These are phyloP conservation scores for Drosophila niveifrons DNA, from an alignment of 2,888 invertebrate genomes.

Conservation along the genomic window DNA sequence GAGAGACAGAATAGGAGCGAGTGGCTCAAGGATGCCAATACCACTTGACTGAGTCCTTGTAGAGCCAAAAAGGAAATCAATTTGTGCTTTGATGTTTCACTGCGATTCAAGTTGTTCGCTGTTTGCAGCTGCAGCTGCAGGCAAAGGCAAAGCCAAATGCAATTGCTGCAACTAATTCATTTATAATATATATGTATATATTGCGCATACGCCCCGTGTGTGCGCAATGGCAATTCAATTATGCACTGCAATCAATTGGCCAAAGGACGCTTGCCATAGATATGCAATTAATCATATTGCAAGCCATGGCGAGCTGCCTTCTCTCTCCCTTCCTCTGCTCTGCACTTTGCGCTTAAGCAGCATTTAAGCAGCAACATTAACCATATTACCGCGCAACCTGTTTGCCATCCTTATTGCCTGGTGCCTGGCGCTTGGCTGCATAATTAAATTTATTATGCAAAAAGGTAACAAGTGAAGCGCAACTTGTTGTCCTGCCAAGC, in stretches of 20 bases:
- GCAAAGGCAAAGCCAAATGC: not conserved
- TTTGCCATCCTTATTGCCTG: constrained; percentile 8
- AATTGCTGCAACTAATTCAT: constrained; percentile 51
- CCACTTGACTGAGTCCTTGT: constrained; percentile 19
- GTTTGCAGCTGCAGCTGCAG: not conserved
- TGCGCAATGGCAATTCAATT: constrained; percentile 65
- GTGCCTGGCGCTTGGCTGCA: constrained; percentile 16
- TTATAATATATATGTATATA: constrained; percentile 47
- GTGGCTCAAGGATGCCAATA: constrained; percentile 21
- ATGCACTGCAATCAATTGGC: constrained; percentile 47
- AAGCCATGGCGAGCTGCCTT: not conserved
- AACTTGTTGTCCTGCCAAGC: constrained; percentile 30
- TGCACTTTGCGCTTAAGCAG: constrained; percentile 39
- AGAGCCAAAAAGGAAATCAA: constrained; percentile 48
- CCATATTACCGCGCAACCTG: constrained; percentile 55
- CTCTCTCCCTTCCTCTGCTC: constrained; percentile 7
- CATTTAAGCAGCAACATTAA: constrained; percentile 70
- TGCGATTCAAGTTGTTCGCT: constrained; percentile 29
- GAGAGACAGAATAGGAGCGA: constrained; percentile 11
- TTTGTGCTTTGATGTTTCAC: constrained; percentile 41
- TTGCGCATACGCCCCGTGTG: constrained; percentile 54
- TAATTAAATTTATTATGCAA: constrained; percentile 78
- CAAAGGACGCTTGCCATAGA: constrained; percentile 33
- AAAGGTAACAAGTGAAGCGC: constrained; percentile 65
- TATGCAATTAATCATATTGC: constrained; percentile 70